Evolutionary conservation across 2,797 vertebrate species (phyloP).

Genomic region (Onychomys torridus): DNA sequence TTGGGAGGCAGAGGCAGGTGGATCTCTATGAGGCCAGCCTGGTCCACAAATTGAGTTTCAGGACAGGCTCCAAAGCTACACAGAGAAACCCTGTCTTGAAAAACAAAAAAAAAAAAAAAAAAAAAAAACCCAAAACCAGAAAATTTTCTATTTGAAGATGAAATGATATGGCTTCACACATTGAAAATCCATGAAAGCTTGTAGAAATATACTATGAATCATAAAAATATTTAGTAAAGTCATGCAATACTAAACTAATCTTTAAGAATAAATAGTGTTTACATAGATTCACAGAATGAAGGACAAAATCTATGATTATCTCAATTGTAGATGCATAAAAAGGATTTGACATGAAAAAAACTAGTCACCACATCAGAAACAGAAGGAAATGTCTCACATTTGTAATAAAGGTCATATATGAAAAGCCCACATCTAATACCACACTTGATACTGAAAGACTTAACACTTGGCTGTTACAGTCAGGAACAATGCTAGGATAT

Average conservation of each 20-base stretch:
- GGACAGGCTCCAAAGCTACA: no score
- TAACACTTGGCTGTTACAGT: no score
- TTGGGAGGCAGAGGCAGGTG: no score
- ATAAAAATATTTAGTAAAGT: background rate
- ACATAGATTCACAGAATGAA: background rate
- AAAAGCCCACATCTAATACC: background rate
- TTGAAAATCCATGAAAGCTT: background rate
- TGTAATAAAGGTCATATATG: background rate
- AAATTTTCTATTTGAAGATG: background rate
- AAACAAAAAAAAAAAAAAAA: no score
- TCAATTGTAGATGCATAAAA: background rate
- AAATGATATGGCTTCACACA: background rate
- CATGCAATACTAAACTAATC: background rate
- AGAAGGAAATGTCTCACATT: background rate
- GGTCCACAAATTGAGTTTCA: no score
- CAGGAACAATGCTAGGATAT: background rate
- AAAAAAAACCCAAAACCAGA: background rate
- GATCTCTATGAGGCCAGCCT: no score
- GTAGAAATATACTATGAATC: background rate
- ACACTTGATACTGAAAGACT: background rate
- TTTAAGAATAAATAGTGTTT: background rate
- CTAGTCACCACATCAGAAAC: background rate
- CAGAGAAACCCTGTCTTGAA: no score
- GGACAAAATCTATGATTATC: background rate
- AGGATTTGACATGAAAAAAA: background rate